A percentile compares a stretch with the other conserved stretches of the same genome.
phyloP scores from a whole-genome alignment of 2,113 vertebrate species.

The Carettochelys insculpta region DNA sequence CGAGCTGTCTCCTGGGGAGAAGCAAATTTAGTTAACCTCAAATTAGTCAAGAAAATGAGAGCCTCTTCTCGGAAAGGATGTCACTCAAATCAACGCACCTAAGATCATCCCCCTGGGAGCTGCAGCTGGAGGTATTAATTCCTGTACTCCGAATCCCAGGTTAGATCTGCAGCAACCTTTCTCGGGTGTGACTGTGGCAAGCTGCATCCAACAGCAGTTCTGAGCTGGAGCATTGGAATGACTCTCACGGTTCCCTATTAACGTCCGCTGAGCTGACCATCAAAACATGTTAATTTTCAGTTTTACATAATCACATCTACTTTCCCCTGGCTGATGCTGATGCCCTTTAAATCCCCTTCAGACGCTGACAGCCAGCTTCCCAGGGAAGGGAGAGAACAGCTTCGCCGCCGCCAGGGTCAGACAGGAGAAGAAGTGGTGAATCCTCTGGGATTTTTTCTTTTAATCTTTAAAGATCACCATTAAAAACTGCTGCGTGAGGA shows the following conservation, averaged over 20 bases:
- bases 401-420: background rate
- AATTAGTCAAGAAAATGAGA: conserved; percentile 5
- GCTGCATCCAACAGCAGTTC: background rate
- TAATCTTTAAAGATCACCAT: background rate
- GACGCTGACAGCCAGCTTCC: background rate
- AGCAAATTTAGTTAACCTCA: conserved; percentile 21
- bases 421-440: background rate
- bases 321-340: conserved; percentile 24
- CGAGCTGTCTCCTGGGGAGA: background rate
- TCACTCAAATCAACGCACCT: conserved; percentile 4
- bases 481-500: background rate
- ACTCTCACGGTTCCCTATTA: conserved; percentile 70
- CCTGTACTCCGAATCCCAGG: conserved; percentile 73
- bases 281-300: conserved; percentile 75
- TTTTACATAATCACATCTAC: conserved; percentile 34
- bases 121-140: conserved; percentile 69
- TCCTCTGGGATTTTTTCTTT: background rate
- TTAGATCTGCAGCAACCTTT: conserved; percentile 68
- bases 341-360: conserved; percentile 81
- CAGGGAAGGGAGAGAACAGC: background rate
- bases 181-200: conserved; percentile 45
- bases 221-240: conserved; percentile 70
- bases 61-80: background rate
- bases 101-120: conserved; percentile 15
- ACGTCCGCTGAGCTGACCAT: conserved; percentile 75